Percentiles rank a stretch among this genome's conserved stretches.
These are phyloP conservation scores for Panthera leo DNA, from an alignment of 2,113 vertebrate genomes.

Conservation along the genomic window DNA sequence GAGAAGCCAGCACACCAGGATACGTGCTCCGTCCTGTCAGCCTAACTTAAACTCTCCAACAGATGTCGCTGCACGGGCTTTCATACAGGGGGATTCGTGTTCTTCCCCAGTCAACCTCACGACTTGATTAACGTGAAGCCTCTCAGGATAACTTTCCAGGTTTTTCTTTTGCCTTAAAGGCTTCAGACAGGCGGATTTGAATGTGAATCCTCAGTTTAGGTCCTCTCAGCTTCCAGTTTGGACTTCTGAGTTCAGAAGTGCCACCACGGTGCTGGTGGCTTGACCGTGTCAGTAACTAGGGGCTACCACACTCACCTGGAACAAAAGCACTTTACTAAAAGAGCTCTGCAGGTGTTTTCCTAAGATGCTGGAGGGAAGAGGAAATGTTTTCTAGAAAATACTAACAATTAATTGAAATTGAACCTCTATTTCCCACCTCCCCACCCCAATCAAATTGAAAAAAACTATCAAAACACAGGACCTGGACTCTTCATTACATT, in stretches of 20 bases:
- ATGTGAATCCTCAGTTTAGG: not conserved
- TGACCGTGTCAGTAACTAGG: not conserved
- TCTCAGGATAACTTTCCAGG: not conserved
- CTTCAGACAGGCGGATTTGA: not conserved
- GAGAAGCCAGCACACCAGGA: not conserved
- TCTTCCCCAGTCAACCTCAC: not conserved
- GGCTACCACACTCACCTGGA: not conserved
- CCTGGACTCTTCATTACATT: not conserved
- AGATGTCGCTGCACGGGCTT: not conserved
- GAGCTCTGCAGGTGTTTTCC: not conserved
- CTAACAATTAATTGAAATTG: not conserved
- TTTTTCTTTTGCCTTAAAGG: not conserved
- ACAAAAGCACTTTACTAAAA: not conserved
- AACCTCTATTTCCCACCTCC: not conserved
- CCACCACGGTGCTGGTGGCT: not conserved
- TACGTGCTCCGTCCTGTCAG: not conserved
- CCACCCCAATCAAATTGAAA: not conserved
- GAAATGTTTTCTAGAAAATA: not conserved
- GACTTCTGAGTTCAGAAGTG: not conserved
- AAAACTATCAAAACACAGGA: not conserved
- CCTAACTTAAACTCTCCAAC: not conserved
- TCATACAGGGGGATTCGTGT: not conserved
- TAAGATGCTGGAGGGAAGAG: not conserved
- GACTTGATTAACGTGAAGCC: not conserved
- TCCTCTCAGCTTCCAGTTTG: not conserved